Evolutionary conservation across 2,888 invertebrate genomes (phyloP), one percentile per base, ranked within the genome.

Genomic region (Epistrophe eligans): DNA sequence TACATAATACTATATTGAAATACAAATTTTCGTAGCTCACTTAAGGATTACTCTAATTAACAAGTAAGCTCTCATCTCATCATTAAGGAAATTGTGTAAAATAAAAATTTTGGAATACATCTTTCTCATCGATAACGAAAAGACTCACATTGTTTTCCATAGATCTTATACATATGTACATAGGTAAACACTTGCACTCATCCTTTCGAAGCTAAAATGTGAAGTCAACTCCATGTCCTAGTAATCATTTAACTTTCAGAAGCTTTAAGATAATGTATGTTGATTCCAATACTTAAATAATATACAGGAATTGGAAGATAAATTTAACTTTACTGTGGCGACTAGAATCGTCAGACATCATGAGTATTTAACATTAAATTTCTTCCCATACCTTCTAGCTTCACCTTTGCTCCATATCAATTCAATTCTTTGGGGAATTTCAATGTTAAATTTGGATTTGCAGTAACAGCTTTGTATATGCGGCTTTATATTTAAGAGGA

Each of bases 171-270:
- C n/a, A n/a, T n/a, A n/a, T n/a, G n/a, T n/a, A n/a, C n/a, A n/a
- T n/a, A n/a, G n/a, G n/a, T n/a, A n/a, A n/a, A n/a, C n/a, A n/a
- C n/a, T n/a, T n/a, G n/a, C n/a, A n/a, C n/a, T n/a, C n/a, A n/a
- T n/a, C n/a, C n/a, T n/a, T n/a, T n/a, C n/a, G n/a, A n/a, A n/a
- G n/a, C n/a, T 28, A 52, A 32, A 43, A 40, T 40, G 7, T 60
- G 76, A 64, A 82, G 77, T 77, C 81, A 82, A 77, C 77, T 77
- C 57, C 57, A 50, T 64, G 57, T 64, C 48, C 57, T 77, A 77
- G 71, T 82, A 82, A 58, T 28, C 2, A 38, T 60, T 62, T 38
- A 40, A 71, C 38, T 57, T 77, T 62, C 71, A 24, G 17, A 3
- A 45, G 15, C 9, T 17, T 9, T 8, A 17, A 45, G 3, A 48